Conservation (phyloP, 2,113 vertebrate species). For the Hippocampus comes region DNA sequence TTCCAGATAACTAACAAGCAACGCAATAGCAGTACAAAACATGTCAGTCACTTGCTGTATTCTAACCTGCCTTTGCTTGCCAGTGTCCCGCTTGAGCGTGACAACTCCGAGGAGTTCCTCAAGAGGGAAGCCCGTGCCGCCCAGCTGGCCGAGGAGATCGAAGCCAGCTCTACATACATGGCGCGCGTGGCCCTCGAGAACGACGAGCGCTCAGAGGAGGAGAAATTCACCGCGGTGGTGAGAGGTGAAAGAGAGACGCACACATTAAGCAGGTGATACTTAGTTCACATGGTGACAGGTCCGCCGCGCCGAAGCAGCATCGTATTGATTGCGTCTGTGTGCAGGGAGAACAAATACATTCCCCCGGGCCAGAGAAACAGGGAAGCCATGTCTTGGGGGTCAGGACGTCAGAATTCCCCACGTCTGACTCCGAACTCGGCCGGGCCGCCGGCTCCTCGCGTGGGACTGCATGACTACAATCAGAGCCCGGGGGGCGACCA, state of each 20-base stretch:
- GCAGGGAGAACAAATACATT: conserved; percentile 96
- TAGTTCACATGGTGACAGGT: background rate
- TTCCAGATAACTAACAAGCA: no score
- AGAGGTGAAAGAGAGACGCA: conserved; percentile 86
- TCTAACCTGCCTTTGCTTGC: conserved; percentile 33
- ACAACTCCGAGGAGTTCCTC: conserved; percentile 96
- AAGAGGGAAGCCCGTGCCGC: conserved; percentile 95
- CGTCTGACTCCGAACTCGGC: conserved; percentile 83
- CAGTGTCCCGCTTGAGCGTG: conserved; percentile 94
- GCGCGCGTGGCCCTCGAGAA: conserved; percentile 96
- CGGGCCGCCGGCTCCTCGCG: conserved; percentile 81
- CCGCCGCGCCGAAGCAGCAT: background rate
- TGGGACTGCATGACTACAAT: conserved; percentile 89
- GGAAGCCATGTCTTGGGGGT: conserved; percentile 90
- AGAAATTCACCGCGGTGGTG: conserved; percentile 95
- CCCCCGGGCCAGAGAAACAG: conserved; percentile 93
- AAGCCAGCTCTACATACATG: conserved; percentile 95
- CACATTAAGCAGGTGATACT: conserved; percentile 80
- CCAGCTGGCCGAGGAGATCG: conserved; percentile 97
- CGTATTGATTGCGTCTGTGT: conserved; percentile 1
- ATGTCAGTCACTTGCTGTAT: background rate
- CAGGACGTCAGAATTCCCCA: conserved; percentile 89
- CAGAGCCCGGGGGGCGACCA: conserved; percentile 88
- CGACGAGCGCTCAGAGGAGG: conserved; percentile 92
- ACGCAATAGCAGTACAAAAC: background rate